phyloP scores from a whole-genome alignment of 2,113 vertebrate species.

The Macrotus californicus region DNA sequence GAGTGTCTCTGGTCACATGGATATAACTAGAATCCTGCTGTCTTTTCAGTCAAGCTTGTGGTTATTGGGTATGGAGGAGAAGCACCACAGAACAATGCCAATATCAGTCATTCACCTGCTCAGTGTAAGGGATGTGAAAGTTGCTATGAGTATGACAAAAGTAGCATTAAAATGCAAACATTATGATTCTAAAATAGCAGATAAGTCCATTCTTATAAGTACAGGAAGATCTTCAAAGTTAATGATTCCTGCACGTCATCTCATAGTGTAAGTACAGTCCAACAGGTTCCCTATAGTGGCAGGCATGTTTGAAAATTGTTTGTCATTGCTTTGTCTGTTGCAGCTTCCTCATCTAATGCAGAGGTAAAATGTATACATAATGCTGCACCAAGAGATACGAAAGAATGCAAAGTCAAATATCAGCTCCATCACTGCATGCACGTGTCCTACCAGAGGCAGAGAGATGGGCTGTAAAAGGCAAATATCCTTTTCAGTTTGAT shows the following conservation, averaged over 20 bases:
- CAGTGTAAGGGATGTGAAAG: neutral
- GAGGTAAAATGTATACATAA: too few species aligned
- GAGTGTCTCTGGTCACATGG: neutral
- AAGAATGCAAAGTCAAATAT: too few species aligned
- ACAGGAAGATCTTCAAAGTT: neutral
- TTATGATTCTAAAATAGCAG: neutral
- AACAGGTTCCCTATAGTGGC: too few species aligned
- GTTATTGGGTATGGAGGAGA: neutral
- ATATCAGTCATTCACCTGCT: neutral
- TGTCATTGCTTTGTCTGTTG: too few species aligned
- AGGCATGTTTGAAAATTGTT: too few species aligned
- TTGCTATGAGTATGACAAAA: neutral
- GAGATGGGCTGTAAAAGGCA: neutral
- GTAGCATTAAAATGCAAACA: neutral
- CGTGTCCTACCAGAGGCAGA: neutral
- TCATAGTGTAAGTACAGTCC: neutral
- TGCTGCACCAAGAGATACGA: too few species aligned
- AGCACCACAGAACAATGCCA: neutral
- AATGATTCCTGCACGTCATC: neutral
- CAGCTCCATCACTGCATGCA: too few species aligned
- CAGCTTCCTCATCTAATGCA: too few species aligned
- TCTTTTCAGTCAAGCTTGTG: neutral
- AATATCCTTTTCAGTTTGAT: neutral
- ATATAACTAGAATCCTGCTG: neutral
- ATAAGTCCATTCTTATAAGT: neutral